Conservation (phyloP, 1,140 invertebrate genomes). For the Tribolium madens region DNA sequence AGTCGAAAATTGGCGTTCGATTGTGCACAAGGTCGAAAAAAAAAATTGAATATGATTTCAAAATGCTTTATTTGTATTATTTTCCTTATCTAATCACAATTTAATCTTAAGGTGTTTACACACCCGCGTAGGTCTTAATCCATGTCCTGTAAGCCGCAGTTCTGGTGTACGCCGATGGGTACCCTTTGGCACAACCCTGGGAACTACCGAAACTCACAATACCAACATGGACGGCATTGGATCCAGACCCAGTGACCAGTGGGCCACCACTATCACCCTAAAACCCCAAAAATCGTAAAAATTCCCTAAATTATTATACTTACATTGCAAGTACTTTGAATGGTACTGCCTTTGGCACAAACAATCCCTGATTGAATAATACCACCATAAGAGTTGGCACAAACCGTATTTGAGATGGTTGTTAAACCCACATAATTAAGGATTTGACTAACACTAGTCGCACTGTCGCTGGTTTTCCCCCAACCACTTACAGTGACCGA, state of each 20-base stretch:
- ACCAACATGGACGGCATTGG: slow-evolving; percentile 16
- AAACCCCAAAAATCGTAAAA: not conserved
- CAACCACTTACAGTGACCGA: slow-evolving; percentile 8
- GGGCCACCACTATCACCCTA: slow-evolving; percentile 34
- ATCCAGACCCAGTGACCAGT: slow-evolving; percentile 20
- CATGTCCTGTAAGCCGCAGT: slow-evolving; percentile 21
- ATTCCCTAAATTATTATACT: not conserved
- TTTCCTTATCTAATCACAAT: not conserved
- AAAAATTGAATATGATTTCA: too few relatives aligned
- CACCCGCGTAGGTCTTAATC: slow-evolving; percentile 4
- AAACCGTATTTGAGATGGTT: slow-evolving; percentile 3
- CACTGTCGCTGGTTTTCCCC: slow-evolving; percentile 29
- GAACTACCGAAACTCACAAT: slow-evolving; percentile 29
- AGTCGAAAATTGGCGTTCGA: too few relatives aligned
- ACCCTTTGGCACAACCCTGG: slow-evolving; percentile 17
- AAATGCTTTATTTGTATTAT: too few relatives aligned
- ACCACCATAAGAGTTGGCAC: slow-evolving; percentile 13
- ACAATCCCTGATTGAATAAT: slow-evolving; percentile 17
- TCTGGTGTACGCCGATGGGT: slow-evolving; percentile 17
- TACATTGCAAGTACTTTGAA: slow-evolving; percentile 29
- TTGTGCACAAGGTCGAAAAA: too few relatives aligned
- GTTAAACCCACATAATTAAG: slow-evolving; percentile 27
- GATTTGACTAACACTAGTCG: not conserved
- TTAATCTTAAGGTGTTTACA: not conserved
- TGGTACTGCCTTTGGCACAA: slow-evolving; percentile 6